These are phyloP conservation scores for Betta splendens DNA, from an alignment of 2,797 vertebrate species.

Conservation along the genomic window DNA sequence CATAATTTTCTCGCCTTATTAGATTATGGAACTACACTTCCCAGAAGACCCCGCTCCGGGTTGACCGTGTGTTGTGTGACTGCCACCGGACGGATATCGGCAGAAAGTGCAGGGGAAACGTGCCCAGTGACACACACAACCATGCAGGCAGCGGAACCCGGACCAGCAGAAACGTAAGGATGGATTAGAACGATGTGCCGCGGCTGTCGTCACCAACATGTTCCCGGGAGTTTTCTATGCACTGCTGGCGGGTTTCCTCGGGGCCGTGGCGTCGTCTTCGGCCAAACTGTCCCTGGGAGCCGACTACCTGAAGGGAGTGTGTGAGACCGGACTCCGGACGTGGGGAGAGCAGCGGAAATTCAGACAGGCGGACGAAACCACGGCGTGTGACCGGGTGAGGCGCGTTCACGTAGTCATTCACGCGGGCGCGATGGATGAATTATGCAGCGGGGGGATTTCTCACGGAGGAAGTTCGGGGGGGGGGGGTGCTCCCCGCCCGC, in stretches of 20 bases:
- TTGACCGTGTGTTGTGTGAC: conserved; percentile 44
- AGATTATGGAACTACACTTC: conserved; percentile 56
- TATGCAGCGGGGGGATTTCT: conserved; percentile 46
- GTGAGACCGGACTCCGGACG: conserved; percentile 78
- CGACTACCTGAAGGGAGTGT: conserved; percentile 84
- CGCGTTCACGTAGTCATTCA: conserved; percentile 38
- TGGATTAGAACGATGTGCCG: conserved; percentile 56
- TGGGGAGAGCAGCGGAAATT: conserved; percentile 81
- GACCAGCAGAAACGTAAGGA: conserved; percentile 60
- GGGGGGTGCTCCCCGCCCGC: conserved; percentile 37
- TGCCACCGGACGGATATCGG: conserved; percentile 64
- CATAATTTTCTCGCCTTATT: background rate
- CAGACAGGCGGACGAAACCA: conserved; percentile 74
- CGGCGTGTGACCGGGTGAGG: conserved; percentile 83
- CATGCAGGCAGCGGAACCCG: conserved; percentile 41
- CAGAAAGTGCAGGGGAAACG: conserved; percentile 60
- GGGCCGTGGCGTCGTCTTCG: conserved; percentile 88
- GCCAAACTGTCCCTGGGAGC: conserved; percentile 89
- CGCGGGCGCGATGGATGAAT: conserved; percentile 30
- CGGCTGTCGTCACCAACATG: conserved; percentile 69
- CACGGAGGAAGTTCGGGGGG: conserved; percentile 35
- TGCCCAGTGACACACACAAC: conserved; percentile 21
- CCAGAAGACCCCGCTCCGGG: conserved; percentile 63
- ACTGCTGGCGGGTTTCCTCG: conserved; percentile 88
- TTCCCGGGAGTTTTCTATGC: conserved; percentile 85